phyloP scores from a whole-genome alignment of 37 sponge, comb jelly and placozoan species.

The Dysidea cf. avara region DNA sequence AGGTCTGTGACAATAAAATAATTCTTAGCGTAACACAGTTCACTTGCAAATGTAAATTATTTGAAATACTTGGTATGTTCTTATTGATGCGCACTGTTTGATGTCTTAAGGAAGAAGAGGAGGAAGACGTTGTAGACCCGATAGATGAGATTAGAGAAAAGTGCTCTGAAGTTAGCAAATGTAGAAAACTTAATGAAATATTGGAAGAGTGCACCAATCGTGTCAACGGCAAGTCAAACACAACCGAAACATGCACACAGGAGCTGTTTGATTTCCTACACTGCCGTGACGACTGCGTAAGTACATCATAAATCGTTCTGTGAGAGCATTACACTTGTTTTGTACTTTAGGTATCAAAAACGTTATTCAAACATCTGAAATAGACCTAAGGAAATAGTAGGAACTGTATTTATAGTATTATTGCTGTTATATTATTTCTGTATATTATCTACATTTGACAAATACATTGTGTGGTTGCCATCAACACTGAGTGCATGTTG shows the following conservation, averaged over 20 bases:
- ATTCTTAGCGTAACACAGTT: neutral
- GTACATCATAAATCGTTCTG: constrained; percentile 6
- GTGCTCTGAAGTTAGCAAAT: constrained; percentile 64
- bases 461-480: too few relatives aligned
- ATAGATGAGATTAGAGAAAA: constrained; percentile 80
- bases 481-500: too few relatives aligned
- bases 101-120: constrained; percentile 18
- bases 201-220: constrained; percentile 77
- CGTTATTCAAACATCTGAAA: constrained; percentile 56
- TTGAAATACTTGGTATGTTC: too few relatives aligned
- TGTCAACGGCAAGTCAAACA: constrained; percentile 60
- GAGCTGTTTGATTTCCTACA: constrained; percentile 90
- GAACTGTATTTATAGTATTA: neutral
- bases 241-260: constrained; percentile 79
- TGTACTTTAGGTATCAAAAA: constrained; percentile 65
- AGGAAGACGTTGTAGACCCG: constrained; percentile 78
- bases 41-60: too few relatives aligned
- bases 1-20: neutral
- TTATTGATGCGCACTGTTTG: neutral
- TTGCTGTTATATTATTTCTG: too few relatives aligned
- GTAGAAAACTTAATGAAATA: constrained; percentile 54
- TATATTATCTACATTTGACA: too few relatives aligned
- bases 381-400: neutral
- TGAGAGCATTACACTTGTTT: neutral
- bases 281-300: constrained; percentile 93